Percentiles rank a stretch among this genome's conserved stretches.
These are phyloP conservation scores for Ips nitidus DNA, from an alignment of 1,140 invertebrate species.

Conservation along the genomic window DNA sequence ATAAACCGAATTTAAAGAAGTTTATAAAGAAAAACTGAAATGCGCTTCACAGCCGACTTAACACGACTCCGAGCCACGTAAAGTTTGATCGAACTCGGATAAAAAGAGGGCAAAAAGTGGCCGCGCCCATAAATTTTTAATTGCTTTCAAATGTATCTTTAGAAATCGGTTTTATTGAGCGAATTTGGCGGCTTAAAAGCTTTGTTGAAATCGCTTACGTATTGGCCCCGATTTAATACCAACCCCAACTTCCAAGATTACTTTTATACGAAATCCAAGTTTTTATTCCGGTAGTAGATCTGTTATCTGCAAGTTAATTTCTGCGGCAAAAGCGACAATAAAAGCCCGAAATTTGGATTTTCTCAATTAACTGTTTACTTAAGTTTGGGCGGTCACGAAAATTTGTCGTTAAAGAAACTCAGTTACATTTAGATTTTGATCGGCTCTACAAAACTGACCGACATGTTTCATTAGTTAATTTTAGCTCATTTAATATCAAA, in stretches of 20 bases:
- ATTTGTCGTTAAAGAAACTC: not conserved
- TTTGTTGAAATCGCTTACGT: constrained; percentile 3
- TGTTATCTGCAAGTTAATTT: not conserved
- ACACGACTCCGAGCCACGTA: constrained; percentile 6
- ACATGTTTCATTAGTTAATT: no score
- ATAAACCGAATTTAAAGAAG: constrained; percentile 3
- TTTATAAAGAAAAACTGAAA: constrained; percentile 6
- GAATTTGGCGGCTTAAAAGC: constrained; percentile 16
- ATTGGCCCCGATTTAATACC: constrained; percentile 3
- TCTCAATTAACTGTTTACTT: constrained; percentile 1
- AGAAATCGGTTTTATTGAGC: constrained; percentile 12
- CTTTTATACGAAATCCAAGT: not conserved
- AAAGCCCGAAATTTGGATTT: not conserved
- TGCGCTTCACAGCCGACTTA: constrained; percentile 14
- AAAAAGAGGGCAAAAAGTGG: constrained; percentile 8
- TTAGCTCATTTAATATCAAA: no score
- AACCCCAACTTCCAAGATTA: not conserved
- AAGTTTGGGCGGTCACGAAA: not conserved
- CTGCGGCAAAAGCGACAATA: not conserved
- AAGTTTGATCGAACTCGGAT: constrained; percentile 15
- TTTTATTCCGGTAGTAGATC: not conserved
- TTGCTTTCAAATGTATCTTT: constrained; percentile 25
- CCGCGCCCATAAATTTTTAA: constrained; percentile 21
- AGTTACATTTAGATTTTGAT: not conserved
- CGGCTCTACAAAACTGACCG: not conserved